These are phyloP conservation scores for Atta cephalotes DNA, from an alignment of 1,140 invertebrate genomes.

Conservation along the genomic window DNA sequence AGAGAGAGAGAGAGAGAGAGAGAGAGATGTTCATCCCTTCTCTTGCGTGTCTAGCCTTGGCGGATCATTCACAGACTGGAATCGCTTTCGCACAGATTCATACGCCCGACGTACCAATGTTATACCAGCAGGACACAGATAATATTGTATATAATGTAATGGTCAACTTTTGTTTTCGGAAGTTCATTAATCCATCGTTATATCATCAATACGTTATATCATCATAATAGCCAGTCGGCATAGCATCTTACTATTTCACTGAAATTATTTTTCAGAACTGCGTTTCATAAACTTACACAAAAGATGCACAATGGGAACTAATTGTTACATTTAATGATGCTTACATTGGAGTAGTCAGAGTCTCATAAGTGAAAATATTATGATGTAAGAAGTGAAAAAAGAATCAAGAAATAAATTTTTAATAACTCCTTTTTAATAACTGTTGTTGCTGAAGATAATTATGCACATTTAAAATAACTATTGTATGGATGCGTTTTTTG, in stretches of 20 bases:
- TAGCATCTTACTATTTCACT: neutral
- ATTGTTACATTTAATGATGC: neutral
- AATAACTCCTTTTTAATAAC: neutral
- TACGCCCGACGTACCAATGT: constrained; percentile 1
- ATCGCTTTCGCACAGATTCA: constrained; percentile 48
- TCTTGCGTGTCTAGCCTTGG: constrained; percentile 55
- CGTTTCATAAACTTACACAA: neutral
- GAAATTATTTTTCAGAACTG: neutral
- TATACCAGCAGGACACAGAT: constrained; percentile 45
- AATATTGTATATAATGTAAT: neutral
- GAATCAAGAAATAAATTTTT: neutral
- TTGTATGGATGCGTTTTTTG: neutral
- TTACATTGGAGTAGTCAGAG: neutral
- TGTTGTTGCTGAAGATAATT: neutral
- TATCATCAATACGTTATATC: too few relatives aligned
- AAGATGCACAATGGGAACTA: neutral
- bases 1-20: neutral
- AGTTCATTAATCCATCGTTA: constrained; percentile 40
- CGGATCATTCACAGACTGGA: constrained; percentile 70
- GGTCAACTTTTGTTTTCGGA: constrained; percentile 46
- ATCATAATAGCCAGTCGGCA: neutral
- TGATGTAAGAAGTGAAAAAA: neutral
- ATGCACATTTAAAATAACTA: neutral
- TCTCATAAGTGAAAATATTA: neutral
- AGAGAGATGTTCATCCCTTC: constrained; percentile 39